Conservation (phyloP, 1,140 invertebrate genomes). For the Caenorhabditis remanei region DNA sequence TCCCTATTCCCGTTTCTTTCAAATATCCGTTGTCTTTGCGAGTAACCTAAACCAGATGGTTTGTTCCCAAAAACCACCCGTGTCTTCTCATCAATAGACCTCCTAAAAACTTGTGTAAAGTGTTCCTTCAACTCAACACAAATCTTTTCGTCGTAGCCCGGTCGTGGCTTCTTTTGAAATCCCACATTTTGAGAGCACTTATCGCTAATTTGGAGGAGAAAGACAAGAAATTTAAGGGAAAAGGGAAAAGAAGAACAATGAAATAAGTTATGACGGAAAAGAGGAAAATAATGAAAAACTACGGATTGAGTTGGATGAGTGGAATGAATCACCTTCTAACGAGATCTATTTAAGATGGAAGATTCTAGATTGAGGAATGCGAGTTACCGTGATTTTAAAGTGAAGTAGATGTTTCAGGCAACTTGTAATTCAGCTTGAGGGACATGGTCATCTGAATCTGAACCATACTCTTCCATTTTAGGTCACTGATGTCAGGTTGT, state of each 20-base stretch:
- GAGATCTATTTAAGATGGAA: not conserved
- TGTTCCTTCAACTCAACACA: constrained; percentile 1
- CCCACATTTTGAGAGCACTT: constrained; percentile 16
- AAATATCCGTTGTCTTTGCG: no score
- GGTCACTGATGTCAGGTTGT: no score
- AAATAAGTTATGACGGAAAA: not conserved
- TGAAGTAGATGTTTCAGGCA: no score
- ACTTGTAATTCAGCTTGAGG: no score
- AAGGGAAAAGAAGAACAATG: constrained; percentile 4
- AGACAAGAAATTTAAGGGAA: not conserved
- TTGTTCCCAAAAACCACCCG: not conserved
- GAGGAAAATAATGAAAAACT: not conserved
- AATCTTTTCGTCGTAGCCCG: not conserved
- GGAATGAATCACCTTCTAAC: not conserved
- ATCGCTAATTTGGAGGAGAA: constrained; percentile 22
- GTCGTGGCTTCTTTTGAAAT: not conserved
- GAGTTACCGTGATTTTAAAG: not conserved
- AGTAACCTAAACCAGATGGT: constrained; percentile 49
- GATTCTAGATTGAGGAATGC: not conserved
- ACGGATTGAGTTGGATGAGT: not conserved
- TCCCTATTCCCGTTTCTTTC: not conserved
- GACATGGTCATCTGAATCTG: no score
- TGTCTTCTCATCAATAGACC: constrained; percentile 31
- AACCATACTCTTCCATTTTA: no score
- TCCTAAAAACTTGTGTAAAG: constrained; percentile 38